Evolutionary conservation across 2,797 vertebrate species (phyloP), one percentile per base, ranked within the genome.

Genomic region (Cynodonichthys magdalenae): DNA sequence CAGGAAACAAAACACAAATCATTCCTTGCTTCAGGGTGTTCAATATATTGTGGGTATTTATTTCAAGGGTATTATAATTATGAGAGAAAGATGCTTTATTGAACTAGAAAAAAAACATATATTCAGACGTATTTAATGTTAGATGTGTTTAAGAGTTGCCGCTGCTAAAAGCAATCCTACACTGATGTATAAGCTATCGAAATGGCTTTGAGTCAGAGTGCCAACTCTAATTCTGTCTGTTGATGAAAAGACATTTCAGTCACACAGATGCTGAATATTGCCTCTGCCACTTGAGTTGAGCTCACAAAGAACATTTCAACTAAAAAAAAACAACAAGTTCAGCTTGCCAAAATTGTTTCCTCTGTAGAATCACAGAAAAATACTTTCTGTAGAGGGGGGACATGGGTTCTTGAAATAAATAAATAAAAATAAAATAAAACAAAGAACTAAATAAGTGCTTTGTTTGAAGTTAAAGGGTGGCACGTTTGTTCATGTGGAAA

Each of bases 231-330:
- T 66, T 83, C 52, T 17, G 69, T 48, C 58, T 58, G 19, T 44
- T 81, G 54, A 79, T 75, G 57, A 62, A 60, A 75, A 75, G 45
- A 77, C 53, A 59, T 66, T 70, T 75, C 58, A 75, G 59, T 81
- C 58, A 74, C 44, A 65, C 18, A 77, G 69, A 79, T 48, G 66
- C 54, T 58, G 50, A 66, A 65, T 57, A 72, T 80, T 67, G 59
- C 56, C 29, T 85, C 53, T 7, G 53, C 19, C 18, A 59, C 15
- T 63, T 63, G 31, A 80, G 64, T 19, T 65, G 14, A 77, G 48
- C 62, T 64, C 51, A 39, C 36, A 61, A 45, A 49, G 46, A n/a
- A 71, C 42, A 39, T 53, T 63, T 36, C 18, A 19, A 27, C 56
- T 73, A 45, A 49, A 11, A 55, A 65, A 34, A 55, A 65, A 34